phyloP scores from a whole-genome alignment of 2,113 vertebrate species.

The Nannobrachium achirus region DNA sequence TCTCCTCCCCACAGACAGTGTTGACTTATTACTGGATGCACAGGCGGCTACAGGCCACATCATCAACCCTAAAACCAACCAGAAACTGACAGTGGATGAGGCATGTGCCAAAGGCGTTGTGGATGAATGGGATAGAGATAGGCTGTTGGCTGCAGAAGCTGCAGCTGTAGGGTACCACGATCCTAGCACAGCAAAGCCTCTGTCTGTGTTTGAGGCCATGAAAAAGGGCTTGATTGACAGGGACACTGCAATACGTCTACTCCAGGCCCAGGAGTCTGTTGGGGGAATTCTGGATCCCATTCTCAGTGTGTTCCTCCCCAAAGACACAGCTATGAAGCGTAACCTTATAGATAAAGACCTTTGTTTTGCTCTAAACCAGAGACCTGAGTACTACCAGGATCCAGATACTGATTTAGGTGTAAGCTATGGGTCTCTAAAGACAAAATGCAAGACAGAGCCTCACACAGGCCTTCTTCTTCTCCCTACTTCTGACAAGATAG shows the following conservation, averaged over 20 bases:
- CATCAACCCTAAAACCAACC: constrained; percentile 82
- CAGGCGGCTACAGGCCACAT: constrained; percentile 86
- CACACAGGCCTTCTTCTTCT: constrained; percentile 83
- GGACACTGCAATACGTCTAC: constrained; percentile 85
- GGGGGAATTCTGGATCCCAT: constrained; percentile 87
- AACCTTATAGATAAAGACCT: constrained; percentile 80
- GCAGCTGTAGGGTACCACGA: constrained; percentile 88
- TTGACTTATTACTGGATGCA: constrained; percentile 83
- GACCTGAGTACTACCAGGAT: constrained; percentile 34
- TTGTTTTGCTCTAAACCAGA: constrained; percentile 12
- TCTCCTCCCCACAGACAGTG: constrained; percentile 84
- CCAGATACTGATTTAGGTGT: constrained; percentile 44
- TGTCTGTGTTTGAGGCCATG: constrained; percentile 89
- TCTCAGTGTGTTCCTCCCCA: constrained; percentile 86
- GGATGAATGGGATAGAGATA: constrained; percentile 82
- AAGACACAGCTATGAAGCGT: constrained; percentile 83
- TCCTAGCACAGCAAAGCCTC: constrained; percentile 80
- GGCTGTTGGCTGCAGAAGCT: constrained; percentile 83
- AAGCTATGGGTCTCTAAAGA: constrained; percentile 83
- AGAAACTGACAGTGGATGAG: constrained; percentile 80
- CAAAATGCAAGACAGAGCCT: constrained; percentile 81
- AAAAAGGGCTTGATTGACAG: constrained; percentile 87
- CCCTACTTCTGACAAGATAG: constrained; percentile 69
- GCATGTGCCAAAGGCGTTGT: constrained; percentile 85
- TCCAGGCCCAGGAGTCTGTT: constrained; percentile 87